Conservation (phyloP, 2,797 vertebrate genomes). For the Gallinago nigripennis region DNA sequence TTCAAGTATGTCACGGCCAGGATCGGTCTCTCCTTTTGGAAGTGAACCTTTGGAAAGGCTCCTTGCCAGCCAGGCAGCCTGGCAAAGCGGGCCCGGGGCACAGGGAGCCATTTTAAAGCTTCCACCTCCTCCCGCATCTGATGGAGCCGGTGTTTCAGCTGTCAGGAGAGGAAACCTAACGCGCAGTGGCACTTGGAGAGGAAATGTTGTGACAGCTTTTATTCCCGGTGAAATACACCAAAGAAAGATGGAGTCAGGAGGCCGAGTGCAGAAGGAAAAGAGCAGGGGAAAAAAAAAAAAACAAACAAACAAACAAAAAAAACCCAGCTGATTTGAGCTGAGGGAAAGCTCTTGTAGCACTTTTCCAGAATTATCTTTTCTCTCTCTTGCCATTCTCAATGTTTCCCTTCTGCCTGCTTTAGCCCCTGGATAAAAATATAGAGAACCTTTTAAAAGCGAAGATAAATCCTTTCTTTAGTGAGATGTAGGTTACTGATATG, state of each 20-base stretch:
- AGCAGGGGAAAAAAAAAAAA: neutral
- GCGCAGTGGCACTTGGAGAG: neutral
- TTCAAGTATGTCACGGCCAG: neutral
- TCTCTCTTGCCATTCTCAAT: neutral
- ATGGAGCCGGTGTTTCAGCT: neutral
- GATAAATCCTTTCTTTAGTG: constrained; percentile 26
- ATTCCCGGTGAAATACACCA: constrained; percentile 2
- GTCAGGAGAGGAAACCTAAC: neutral
- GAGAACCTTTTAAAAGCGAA: constrained; percentile 23
- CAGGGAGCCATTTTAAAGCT: neutral
- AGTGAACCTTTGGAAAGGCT: neutral
- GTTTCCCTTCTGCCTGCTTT: neutral
- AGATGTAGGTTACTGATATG: constrained; percentile 44
- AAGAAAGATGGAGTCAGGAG: neutral
- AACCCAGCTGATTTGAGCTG: neutral
- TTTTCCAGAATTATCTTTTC: neutral
- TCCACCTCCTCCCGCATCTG: accelerated
- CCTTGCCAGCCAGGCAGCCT: neutral
- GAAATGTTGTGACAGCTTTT: constrained; percentile 31
- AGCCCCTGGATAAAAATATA: constrained; percentile 8
- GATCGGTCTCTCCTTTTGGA: neutral
- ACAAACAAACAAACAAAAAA: neutral
- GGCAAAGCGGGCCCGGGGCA: accelerated
- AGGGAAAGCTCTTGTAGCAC: neutral
- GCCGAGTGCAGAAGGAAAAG: neutral